Evolutionary conservation across 1,140 invertebrate genomes (phyloP), one percentile per base, ranked within the genome.

Genomic region (Listronotus oregonensis): DNA sequence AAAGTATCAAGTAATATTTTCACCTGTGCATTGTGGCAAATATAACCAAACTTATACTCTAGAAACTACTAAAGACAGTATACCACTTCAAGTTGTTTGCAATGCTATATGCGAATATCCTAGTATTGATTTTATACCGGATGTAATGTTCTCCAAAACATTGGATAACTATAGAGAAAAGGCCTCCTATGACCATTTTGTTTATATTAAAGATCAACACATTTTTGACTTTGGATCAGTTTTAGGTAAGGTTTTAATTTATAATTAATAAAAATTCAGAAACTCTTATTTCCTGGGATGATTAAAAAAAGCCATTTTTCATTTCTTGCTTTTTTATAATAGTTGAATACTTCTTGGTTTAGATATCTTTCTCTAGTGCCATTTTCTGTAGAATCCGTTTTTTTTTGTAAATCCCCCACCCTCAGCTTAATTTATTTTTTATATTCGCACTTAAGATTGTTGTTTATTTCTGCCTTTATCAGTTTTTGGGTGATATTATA

Each of bases 141-240:
- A 68, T 21, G 57, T 62, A 9, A 44, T 76, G 42, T 77, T 75
- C 59, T 42, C 61, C 4, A 76, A 65, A 39, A 54, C 65, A 21
- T 7, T 50, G 4, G 50, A 66, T n/a, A 56, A 46, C 46, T 52
- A 66, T 15, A 52, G 31, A 10, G 55, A 73, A 40, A 71, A 70
- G 57, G 50, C 39, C 11, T 51, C 57, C 12, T 66, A 65, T 62
- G 57, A 58, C 14, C 62, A 71, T 46, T 69, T 66, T 54, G 49
- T 71, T 40, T 76, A 60, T 67, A 55, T 71, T 17, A 17, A 63
- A 37, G 42, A 73, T 11, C 50, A 66, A 9, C 59, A 71, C 9
- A 61, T 71, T 15, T 73, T 71, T 44, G 74, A 77, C 51, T 71
- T 77, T 67, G 75, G 75, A 2, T 60, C 65, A 7, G 46, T 73